A percentile compares a stretch with the other conserved stretches of the same genome.
These are phyloP conservation scores for Eutolmus rufibarbis DNA, from an alignment of 2,888 invertebrate species.

Conservation along the genomic window DNA sequence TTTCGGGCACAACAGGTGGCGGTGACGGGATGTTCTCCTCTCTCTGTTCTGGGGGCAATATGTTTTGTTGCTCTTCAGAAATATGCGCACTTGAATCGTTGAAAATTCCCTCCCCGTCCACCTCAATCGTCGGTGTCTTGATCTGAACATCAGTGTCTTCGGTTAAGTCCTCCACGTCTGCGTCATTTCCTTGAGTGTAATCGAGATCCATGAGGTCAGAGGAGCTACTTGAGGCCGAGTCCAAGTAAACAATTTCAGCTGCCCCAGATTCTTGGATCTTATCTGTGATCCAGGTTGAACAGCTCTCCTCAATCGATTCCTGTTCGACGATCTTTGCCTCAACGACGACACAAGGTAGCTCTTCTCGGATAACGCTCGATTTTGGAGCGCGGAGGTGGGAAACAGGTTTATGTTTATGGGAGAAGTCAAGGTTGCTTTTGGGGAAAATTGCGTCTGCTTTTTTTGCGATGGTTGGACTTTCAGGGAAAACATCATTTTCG, in stretches of 20 bases:
- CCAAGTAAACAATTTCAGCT: slow-evolving; percentile 74
- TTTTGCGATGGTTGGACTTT: slow-evolving; percentile 54
- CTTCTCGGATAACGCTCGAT: slow-evolving; percentile 55
- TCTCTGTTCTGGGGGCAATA: neutral
- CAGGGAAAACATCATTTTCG: slow-evolving; percentile 65
- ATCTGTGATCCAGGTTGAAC: slow-evolving; percentile 66
- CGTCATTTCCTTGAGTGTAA: slow-evolving; percentile 60
- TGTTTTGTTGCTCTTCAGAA: neutral
- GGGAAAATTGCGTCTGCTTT: slow-evolving; percentile 61
- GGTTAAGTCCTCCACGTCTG: slow-evolving; percentile 64
- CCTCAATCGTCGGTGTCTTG: slow-evolving; percentile 52
- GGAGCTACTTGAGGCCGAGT: slow-evolving; percentile 72
- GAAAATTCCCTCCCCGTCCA: slow-evolving; percentile 45
- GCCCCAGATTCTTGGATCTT: slow-evolving; percentile 65
- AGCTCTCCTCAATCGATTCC: slow-evolving; percentile 67
- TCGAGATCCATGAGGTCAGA: slow-evolving; percentile 69
- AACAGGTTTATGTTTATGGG: slow-evolving; percentile 52
- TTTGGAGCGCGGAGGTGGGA: slow-evolving; percentile 52
- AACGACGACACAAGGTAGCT: slow-evolving; percentile 65
- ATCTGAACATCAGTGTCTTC: slow-evolving; percentile 55
- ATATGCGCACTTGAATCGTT: neutral
- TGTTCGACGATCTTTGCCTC: slow-evolving; percentile 69
- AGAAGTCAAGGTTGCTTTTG: slow-evolving; percentile 60
- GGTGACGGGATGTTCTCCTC: neutral
- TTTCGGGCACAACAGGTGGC: slow-evolving; percentile 12